phyloP scores from a whole-genome alignment of 2,113 vertebrate genomes.

The Enhydra lutris region DNA sequence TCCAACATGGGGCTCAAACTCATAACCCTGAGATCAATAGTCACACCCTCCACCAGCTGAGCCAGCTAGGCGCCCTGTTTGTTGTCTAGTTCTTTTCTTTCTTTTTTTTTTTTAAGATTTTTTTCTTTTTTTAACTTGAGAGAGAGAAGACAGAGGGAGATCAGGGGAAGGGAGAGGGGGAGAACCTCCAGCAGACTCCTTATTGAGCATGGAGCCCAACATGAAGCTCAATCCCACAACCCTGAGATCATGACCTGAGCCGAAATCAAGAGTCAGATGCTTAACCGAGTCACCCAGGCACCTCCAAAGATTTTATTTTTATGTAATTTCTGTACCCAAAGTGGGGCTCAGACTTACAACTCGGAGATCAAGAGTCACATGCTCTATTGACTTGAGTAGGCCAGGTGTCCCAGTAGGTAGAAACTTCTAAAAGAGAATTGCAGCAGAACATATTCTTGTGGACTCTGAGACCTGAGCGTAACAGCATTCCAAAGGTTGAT shows the following conservation, averaged over 20 bases:
- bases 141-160: not conserved
- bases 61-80: too few species aligned
- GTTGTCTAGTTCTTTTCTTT: too few species aligned
- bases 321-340: not conserved
- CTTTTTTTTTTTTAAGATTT: too few species aligned
- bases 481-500: not conserved
- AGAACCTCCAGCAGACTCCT: not conserved
- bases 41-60: too few species aligned
- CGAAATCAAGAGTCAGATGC: not conserved
- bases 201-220: not conserved
- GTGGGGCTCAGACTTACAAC: not conserved
- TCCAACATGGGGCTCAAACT: too few species aligned
- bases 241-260: not conserved
- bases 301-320: not conserved
- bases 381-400: not conserved
- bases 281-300: not conserved
- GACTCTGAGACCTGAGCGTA: not conserved
- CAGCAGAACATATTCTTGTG: not conserved
- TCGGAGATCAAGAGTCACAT: not conserved
- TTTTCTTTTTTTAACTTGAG: not conserved
- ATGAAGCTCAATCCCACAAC: not conserved
- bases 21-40: too few species aligned
- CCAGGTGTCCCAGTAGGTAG: not conserved
- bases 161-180: not conserved
- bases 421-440: not conserved